Conservation (phyloP, 2,113 vertebrate genomes). For the Neomonachus schauinslandi region DNA sequence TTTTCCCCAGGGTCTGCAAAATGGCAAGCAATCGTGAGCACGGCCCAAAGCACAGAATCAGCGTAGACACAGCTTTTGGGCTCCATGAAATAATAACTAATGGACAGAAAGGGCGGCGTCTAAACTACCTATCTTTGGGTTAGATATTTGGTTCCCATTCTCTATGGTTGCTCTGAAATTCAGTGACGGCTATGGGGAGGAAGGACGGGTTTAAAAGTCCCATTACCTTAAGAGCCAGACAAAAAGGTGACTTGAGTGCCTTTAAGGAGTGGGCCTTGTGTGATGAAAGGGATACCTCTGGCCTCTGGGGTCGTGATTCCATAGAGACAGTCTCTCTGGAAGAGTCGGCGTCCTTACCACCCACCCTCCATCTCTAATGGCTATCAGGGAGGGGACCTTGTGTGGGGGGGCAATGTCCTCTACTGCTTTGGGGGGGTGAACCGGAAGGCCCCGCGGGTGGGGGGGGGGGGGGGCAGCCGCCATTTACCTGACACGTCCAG, state of each 20-base stretch:
- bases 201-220: neutral
- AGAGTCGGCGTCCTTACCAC: too few species aligned
- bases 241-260: neutral
- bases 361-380: neutral
- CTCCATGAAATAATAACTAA: accelerated
- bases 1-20: too few species aligned
- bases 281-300: neutral
- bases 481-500: constrained; percentile 96
- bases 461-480: neutral
- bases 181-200: neutral
- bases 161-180: neutral
- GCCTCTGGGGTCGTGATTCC: neutral
- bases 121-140: neutral
- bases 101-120: neutral
- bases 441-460: accelerated
- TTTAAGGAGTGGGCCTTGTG: neutral
- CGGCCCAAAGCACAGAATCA: neutral
- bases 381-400: neutral
- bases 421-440: neutral
- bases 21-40: neutral
- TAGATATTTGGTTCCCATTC: neutral
- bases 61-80: neutral
- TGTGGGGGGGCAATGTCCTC: accelerated
- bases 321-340: neutral
- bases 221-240: neutral